These are phyloP conservation scores for Atethmia centrago DNA, from an alignment of 2,888 invertebrate genomes.

Conservation along the genomic window DNA sequence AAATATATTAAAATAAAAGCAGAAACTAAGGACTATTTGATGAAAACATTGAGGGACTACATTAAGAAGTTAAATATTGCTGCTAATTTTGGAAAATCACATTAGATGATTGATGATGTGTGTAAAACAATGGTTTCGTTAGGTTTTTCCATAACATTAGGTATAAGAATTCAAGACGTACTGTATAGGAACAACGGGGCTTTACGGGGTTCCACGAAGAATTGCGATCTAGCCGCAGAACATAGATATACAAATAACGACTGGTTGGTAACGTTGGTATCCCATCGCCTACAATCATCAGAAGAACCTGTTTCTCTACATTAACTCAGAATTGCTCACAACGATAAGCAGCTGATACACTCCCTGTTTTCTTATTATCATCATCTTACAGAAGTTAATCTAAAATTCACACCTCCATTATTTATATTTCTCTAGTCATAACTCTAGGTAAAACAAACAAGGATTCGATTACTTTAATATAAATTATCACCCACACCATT, in stretches of 20 bases:
- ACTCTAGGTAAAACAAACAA: constrained; percentile 44
- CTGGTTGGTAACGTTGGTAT: constrained; percentile 38
- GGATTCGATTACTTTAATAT: constrained; percentile 46
- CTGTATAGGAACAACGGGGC: constrained; percentile 33
- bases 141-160: too few species aligned
- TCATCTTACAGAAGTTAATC: constrained; percentile 51
- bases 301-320: constrained; percentile 60
- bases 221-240: constrained; percentile 43
- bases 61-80: background rate
- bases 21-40: constrained; percentile 4
- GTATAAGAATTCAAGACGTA: background rate
- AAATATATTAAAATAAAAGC: constrained; percentile 19
- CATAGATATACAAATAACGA: constrained; percentile 52
- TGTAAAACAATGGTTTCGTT: background rate
- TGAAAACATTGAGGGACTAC: constrained; percentile 24
- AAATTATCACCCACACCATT: constrained; percentile 48
- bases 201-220: constrained; percentile 35
- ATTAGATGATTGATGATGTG: background rate
- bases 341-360: constrained; percentile 55
- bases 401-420: constrained; percentile 52
- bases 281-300: constrained; percentile 55
- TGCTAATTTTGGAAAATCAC: background rate
- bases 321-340: constrained; percentile 53
- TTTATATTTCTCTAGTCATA: constrained; percentile 40
- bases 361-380: constrained; percentile 49